Evolutionary conservation across 2,888 invertebrate species (phyloP), one percentile per base, ranked within the genome.

Genomic region (Athrips mouffetella): DNA sequence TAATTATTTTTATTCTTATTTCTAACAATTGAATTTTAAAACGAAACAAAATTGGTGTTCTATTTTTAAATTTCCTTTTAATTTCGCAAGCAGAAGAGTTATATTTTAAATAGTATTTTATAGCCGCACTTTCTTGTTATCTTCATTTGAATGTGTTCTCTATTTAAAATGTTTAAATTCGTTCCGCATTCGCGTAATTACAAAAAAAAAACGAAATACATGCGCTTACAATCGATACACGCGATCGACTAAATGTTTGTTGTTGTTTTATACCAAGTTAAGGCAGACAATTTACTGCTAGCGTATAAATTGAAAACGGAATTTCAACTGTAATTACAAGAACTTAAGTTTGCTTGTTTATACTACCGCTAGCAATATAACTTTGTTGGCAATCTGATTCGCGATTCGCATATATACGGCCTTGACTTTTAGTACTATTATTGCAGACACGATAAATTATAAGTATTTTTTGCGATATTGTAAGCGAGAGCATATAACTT

Each of bases 231-330:
- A 20, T 33, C 23, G 29, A 10, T 11, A 2, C 47, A 31, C 23
- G 31, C 20, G 21, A n/a, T 18, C 31, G 27, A 51, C 51, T 51
- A 47, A 46, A 39, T 39, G 1, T 40, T 50, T 47, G 47, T 50
- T 47, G 35, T 50, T 40, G 30, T 33, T 48, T 40, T 42, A 15
- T 42, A 35, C 35, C 11, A 21, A 18, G 16, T 41, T 13, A 33
- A 4, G 40, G 27, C 15, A 30, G 13, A 7, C 16, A 16, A 4
- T 30, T 44, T 44, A 16, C 41, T 1, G 25, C 18, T 18, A 6
- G 10, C 11, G 11, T 3, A 21, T 13, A 10, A 2, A 1, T 8
- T 8, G 11, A 16, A n/a, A 18, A n/a, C 1, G n/a, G 10, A 29
- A 18, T 29, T 16, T 15, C 29, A 15, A 8, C 42, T 20, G 18